A percentile compares a stretch with the other conserved stretches of the same genome.
Conservation (phyloP, 2,797 vertebrate species). For the Rachycentron canadum region DNA sequence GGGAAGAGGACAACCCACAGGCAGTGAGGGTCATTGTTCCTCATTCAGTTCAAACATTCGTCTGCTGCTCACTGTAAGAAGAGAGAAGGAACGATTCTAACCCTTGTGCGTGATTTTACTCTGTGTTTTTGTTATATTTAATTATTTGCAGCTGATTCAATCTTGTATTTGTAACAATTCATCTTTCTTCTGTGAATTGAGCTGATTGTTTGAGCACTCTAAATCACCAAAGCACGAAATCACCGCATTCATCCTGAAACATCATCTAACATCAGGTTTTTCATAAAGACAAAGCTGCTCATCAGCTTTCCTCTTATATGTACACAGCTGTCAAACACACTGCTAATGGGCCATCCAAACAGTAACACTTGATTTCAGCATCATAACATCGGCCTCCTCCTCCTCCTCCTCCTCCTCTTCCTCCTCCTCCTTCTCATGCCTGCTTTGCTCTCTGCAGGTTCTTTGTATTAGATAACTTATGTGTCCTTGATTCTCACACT, state of each 20-base stretch:
- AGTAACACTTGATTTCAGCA: constrained; percentile 44
- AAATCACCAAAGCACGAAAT: neutral
- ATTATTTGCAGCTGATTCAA: neutral
- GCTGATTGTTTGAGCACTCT: neutral
- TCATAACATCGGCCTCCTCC: constrained; percentile 30
- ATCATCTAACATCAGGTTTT: neutral
- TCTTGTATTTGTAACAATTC: neutral
- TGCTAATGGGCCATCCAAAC: constrained; percentile 21
- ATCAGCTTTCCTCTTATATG: constrained; percentile 30
- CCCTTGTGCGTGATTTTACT: neutral
- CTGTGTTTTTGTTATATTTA: neutral
- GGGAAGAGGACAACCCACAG: neutral
- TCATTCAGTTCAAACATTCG: too few species aligned
- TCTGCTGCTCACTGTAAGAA: neutral
- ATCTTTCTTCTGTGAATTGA: neutral
- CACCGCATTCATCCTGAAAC: neutral
- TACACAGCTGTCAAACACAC: constrained; percentile 33
- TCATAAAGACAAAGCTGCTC: constrained; percentile 35
- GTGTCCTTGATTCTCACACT: constrained; percentile 8
- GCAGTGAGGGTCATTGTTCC: too few species aligned
- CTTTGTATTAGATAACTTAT: neutral
- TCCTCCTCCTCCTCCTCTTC: constrained; percentile 17
- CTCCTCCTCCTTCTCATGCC: constrained; percentile 20
- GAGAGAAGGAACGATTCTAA: neutral
- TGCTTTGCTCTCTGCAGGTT: constrained; percentile 12